Conservation (phyloP, 2,113 vertebrate species). For the Microcebus murinus region DNA sequence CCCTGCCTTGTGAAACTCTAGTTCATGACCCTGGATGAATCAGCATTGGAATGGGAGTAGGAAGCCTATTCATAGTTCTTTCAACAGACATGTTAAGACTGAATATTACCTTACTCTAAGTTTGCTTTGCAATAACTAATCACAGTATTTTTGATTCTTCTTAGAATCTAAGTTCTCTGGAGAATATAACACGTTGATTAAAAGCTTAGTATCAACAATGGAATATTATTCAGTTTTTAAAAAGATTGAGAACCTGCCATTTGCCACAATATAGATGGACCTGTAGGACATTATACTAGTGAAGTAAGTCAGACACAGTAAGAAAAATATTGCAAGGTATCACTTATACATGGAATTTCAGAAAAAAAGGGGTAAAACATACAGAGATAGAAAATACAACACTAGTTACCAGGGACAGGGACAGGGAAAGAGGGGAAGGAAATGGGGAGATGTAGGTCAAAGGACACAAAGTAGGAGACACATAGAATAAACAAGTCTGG, state of each 20-base stretch:
- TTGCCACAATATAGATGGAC: neutral
- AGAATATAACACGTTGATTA: neutral
- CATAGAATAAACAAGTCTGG: neutral
- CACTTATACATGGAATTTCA: neutral
- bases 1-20: slow-evolving; percentile 25
- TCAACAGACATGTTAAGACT: slow-evolving; percentile 11
- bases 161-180: neutral
- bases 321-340: neutral
- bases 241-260: neutral
- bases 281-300: neutral
- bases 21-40: slow-evolving; percentile 28
- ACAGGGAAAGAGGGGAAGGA: neutral
- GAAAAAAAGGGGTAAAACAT: neutral
- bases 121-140: neutral
- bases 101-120: neutral
- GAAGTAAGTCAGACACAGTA: neutral
- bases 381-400: neutral
- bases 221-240: neutral
- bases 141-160: neutral
- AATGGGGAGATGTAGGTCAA: neutral
- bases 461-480: neutral
- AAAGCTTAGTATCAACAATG: neutral
- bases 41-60: neutral
- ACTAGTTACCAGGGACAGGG: neutral
- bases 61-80: slow-evolving; percentile 19